Base-by-base conservation (phyloP, 2,113 vertebrate species). In the Atlantisia rogersi region DNA sequence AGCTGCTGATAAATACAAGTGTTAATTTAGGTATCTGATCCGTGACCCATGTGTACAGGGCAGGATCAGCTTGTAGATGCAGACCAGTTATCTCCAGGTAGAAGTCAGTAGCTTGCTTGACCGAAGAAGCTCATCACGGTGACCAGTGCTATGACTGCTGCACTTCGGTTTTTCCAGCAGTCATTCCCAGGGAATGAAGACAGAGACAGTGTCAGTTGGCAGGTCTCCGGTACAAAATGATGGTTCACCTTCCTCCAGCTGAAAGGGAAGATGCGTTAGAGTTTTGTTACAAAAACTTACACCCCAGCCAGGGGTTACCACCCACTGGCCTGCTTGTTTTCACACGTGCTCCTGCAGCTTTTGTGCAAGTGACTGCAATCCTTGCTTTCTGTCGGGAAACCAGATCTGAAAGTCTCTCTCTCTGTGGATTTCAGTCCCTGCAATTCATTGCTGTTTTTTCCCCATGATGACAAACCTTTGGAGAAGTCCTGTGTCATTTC, bases 161-260 rank as follows among this genome's bases (percentile, higher is more conserved):
- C 12, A 15, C 28, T 39, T 55, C 6, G 5, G 0, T 37, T 55
- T 64, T 79, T 60, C 73, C 32, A 44, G 1, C n/a, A 60, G 19
- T 64, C 31, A 79, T 87, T 59, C 15, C 26, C 48, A n/a, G 28
- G 26, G 12, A 86, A 14, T 24, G 12, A 75, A 91, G 44, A 32
- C 39, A 37, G 31, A 85, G 40, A 18, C 44, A 46, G 44, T 46
- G 48, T 81, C 59, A 44, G 6, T 31, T 84, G 39, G 42, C 39
- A 81, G 21, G 17, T 71, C 50, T 79, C 32, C 0, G 1, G 2
- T 14, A 16, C 0, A 1, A 73, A 50, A 68, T 69, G 46, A 20
- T 88, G 39, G 3, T 63, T 92, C 5, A 2, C 2, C 0, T 32
- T 29, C 18, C 50, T 68, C 21, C 79, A 25, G 56, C 48, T 60